Percentiles rank a stretch among this genome's conserved stretches.
Evolutionary conservation across 2,888 invertebrate species (phyloP).

Genomic region (Schrankia costaestrigalis): DNA sequence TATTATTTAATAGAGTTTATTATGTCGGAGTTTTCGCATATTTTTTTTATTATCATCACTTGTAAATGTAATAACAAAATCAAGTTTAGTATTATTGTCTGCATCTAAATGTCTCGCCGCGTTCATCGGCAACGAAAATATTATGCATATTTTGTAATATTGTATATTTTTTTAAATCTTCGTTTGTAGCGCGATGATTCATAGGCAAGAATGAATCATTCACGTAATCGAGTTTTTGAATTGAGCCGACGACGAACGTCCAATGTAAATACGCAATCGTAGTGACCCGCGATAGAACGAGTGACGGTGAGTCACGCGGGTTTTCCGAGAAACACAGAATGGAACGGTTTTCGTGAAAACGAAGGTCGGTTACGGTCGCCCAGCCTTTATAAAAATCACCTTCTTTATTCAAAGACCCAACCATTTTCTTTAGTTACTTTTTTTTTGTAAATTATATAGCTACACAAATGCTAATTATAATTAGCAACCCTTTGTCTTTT

Average conservation of each 20-base stretch:
- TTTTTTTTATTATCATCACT: too few relatives aligned
- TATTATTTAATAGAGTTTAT: too few relatives aligned
- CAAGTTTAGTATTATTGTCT: too few relatives aligned
- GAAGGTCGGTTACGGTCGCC: conserved; percentile 58
- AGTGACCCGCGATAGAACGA: conserved; percentile 71
- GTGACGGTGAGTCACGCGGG: conserved; percentile 72
- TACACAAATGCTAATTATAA: conserved; percentile 11
- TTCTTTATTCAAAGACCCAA: conserved; percentile 37
- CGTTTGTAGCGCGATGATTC: conserved; percentile 67
- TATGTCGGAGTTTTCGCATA: too few relatives aligned
- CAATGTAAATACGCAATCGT: conserved; percentile 74
- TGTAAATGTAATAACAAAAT: too few relatives aligned
- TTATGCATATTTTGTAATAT: background rate
- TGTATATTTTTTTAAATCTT: conserved; percentile 41
- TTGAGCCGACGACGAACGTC: conserved; percentile 65
- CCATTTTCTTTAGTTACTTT: conserved; percentile 38
- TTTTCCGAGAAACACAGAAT: conserved; percentile 73
- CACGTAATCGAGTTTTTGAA: conserved; percentile 78
- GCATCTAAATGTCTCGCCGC: background rate
- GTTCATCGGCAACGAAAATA: background rate
- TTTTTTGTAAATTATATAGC: conserved; percentile 10
- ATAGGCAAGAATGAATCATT: conserved; percentile 71
- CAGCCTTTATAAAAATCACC: conserved; percentile 37
- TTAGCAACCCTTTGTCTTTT: conserved; percentile 42
- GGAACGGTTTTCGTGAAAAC: conserved; percentile 73